Percentiles rank a stretch among this genome's conserved stretches.
These are phyloP conservation scores for Papilio protenor DNA, from an alignment of 2,888 invertebrate species.

Conservation along the genomic window DNA sequence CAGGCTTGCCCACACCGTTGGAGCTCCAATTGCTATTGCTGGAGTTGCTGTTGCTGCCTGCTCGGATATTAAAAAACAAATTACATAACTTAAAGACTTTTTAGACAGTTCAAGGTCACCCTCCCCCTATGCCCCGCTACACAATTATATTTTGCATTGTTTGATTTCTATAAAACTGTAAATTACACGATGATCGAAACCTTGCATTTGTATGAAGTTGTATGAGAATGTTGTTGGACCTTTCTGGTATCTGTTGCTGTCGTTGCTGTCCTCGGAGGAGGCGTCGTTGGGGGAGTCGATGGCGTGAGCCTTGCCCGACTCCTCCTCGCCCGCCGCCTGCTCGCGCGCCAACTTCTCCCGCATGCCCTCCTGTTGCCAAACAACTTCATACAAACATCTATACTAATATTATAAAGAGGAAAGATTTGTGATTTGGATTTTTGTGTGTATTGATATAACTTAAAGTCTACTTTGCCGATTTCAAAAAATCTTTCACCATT, in stretches of 20 bases:
- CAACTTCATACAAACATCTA: neutral
- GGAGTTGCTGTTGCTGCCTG: conserved; percentile 64
- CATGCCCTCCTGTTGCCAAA: conserved; percentile 88
- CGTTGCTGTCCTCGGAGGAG: conserved; percentile 97
- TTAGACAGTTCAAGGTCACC: too few species aligned
- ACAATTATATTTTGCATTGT: too few species aligned
- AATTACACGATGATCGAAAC: neutral
- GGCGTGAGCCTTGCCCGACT: conserved; percentile 60
- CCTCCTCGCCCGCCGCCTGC: conserved; percentile 84
- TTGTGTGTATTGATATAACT: too few species aligned
- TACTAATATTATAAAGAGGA: too few species aligned
- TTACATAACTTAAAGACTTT: too few species aligned
- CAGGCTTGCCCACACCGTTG: conserved; percentile 53
- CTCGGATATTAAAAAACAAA: too few species aligned
- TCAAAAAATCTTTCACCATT: too few species aligned
- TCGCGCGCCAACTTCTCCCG: conserved; percentile 91
- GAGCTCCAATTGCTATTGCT: conserved; percentile 73
- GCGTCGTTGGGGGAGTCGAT: conserved; percentile 96
- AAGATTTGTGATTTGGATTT: too few species aligned
- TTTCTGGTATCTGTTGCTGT: conserved; percentile 91
- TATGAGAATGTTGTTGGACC: conserved; percentile 64
- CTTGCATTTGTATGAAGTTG: conserved; percentile 1
- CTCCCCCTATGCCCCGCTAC: too few species aligned
- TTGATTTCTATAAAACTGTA: too few species aligned
- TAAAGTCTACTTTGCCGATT: too few species aligned